These are phyloP conservation scores for Rotaria macrura DNA, from an alignment of 2,888 invertebrate genomes.

Conservation along the genomic window DNA sequence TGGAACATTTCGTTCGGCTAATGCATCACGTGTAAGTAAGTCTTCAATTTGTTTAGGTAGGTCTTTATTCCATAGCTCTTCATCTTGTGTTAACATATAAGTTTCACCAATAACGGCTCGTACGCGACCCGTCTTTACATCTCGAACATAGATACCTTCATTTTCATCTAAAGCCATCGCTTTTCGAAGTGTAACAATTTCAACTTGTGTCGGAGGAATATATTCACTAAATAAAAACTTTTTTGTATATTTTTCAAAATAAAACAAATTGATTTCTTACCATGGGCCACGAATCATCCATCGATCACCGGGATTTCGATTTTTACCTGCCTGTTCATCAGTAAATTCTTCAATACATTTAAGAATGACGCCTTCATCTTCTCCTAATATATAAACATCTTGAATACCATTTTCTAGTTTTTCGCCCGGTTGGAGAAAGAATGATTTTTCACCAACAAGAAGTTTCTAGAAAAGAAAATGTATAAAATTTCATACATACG, in stretches of 20 bases:
- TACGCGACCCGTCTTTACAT: slow-evolving; percentile 47
- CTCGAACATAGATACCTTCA: slow-evolving; percentile 37
- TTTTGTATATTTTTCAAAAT: too few species aligned
- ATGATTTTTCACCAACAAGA: slow-evolving; percentile 52
- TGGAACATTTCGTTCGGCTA: slow-evolving; percentile 48
- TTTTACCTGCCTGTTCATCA: slow-evolving; percentile 38
- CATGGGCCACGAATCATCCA: slow-evolving; percentile 54
- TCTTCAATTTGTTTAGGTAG: slow-evolving; percentile 46
- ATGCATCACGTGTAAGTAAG: slow-evolving; percentile 44
- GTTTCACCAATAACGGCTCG: slow-evolving; percentile 51
- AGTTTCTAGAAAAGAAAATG: slow-evolving; percentile 43
- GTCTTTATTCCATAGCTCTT: slow-evolving; percentile 49
- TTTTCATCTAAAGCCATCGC: slow-evolving; percentile 54
- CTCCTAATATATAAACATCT: slow-evolving; percentile 51
- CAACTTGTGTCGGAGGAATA: slow-evolving; percentile 53
- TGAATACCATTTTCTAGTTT: slow-evolving; percentile 51
- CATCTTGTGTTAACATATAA: slow-evolving; percentile 53
- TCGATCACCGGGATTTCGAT: slow-evolving; percentile 49
- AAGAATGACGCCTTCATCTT: slow-evolving; percentile 53
- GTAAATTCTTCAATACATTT: slow-evolving; percentile 38
- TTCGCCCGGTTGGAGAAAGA: slow-evolving; percentile 53
- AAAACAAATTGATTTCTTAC: not conserved
- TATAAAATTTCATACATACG: not conserved
- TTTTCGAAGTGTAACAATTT: slow-evolving; percentile 49
- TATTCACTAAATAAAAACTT: slow-evolving; percentile 42